phyloP scores from a whole-genome alignment of 1,140 invertebrate species.

The Trinorchestia longiramus region DNA sequence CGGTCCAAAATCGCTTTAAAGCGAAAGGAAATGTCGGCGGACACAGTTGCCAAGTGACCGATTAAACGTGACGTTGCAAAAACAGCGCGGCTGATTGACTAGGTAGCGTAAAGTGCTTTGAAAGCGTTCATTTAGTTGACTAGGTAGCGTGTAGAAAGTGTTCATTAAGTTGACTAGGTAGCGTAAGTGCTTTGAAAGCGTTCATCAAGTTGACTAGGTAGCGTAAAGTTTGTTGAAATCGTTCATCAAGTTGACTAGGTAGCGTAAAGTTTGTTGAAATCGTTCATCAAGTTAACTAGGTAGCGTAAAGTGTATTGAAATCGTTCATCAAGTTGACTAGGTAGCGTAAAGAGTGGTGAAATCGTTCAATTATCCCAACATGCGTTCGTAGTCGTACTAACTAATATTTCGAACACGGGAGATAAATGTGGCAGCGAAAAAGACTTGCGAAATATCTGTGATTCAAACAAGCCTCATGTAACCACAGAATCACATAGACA shows the following conservation, averaged over 20 bases:
- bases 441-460: background rate
- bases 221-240: background rate
- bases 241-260: background rate
- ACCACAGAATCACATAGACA: background rate
- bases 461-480: background rate
- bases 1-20: constrained; percentile 3
- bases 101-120: background rate
- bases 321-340: background rate
- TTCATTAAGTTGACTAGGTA: background rate
- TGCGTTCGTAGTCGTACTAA: background rate
- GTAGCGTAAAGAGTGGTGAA: too few relatives aligned
- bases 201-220: background rate
- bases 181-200: background rate
- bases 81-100: background rate
- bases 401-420: background rate
- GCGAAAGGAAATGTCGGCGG: constrained; percentile 8
- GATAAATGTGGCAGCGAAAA: background rate
- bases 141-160: too few relatives aligned
- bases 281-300: background rate
- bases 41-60: background rate
- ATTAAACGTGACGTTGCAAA: constrained; percentile 3
- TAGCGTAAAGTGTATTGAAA: background rate
- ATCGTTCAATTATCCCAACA: background rate
- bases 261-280: background rate
- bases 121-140: background rate